Evolutionary conservation across 1,140 invertebrate genomes (phyloP).

Genomic region (Drosophila kurseongensis): DNA sequence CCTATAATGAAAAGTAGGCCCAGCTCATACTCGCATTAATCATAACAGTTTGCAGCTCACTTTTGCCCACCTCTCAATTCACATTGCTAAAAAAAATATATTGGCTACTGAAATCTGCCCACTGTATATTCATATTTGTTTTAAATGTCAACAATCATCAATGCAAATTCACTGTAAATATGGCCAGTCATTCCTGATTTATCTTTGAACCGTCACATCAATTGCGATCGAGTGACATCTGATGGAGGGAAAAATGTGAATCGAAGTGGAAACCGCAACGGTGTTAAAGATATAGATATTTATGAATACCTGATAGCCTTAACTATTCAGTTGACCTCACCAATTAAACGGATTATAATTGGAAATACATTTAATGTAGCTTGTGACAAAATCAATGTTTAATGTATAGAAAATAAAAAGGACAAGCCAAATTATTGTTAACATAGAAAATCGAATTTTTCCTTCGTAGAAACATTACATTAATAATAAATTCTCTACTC

Average conservation of each 20-base stretch:
- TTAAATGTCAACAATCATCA: conserved; percentile 81
- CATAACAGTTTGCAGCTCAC: conserved; percentile 58
- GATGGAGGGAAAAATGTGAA: conserved; percentile 7
- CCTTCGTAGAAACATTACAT: no score
- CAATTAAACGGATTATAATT: not conserved
- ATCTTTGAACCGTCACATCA: conserved; percentile 33
- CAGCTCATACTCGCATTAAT: conserved; percentile 60
- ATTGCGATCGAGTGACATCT: conserved; percentile 42
- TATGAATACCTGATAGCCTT: conserved; percentile 3
- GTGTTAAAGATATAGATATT: conserved; percentile 3
- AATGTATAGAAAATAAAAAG: not conserved
- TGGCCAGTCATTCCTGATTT: conserved; percentile 46
- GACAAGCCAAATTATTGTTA: not conserved
- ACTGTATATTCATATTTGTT: conserved; percentile 68
- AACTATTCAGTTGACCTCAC: not conserved
- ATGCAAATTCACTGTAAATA: conserved; percentile 70
- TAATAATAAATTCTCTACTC: no score
- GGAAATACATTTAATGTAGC: not conserved
- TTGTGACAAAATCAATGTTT: not conserved
- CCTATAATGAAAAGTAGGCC: conserved; percentile 59
- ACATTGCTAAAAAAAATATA: conserved; percentile 20
- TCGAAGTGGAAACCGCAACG: conserved; percentile 17
- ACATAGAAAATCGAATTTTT: no score
- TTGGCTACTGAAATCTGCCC: conserved; percentile 36
- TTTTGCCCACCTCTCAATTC: conserved; percentile 9